Base-by-base conservation (phyloP, 2,888 invertebrate species). In the Epicampocera succincta region DNA sequence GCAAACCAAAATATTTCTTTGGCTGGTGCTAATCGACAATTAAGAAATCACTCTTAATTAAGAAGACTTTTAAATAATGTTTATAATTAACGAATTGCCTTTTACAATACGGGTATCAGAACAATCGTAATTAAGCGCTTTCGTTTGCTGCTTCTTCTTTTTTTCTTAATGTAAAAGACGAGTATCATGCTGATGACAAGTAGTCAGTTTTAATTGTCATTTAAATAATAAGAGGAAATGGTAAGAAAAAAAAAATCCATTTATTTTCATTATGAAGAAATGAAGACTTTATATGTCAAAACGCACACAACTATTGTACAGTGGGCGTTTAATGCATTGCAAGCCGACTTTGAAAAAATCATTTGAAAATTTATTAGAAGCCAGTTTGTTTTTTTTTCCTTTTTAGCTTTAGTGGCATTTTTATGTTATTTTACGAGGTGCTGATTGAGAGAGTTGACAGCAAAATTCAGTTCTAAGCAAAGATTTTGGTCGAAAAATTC, bases 251-350 rank as follows among this genome's bases (percentile, higher is more conserved):
- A 54, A 60, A 75, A 65, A 76, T 48, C 72, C 44, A 80, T 76
- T 68, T 61, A 76, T 54, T 72, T 76, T 61, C 72, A 73, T 75
- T 66, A 12, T 33, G 48, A 60, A 66, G 65, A 48, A 48, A 50
- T 61, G 54, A 61, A 71, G 38, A 40, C 38, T 54, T 52, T 0
- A 69, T 61, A 44, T 38, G 15, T 19, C 19, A 63, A 61, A 63
- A 48, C 50, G 40, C 42, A 15, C 13, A 58, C 17, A 66, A 71
- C 33, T 63, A 3, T 4, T 4, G 3, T 29, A 56, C 74, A 60
- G 80, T 76, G 80, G 80, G 80, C 75, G 71, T 76, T 68, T 69
- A 21, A 50, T 56, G 19, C 15, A 75, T 33, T 46, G 66, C 71
- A 52, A 56, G 63, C 42, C 69, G 52, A 65, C n/a, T n/a, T 58